Percentiles rank a stretch among this genome's conserved stretches.
Evolutionary conservation across 1,140 invertebrate species (phyloP).

Genomic region (Manduca sexta): DNA sequence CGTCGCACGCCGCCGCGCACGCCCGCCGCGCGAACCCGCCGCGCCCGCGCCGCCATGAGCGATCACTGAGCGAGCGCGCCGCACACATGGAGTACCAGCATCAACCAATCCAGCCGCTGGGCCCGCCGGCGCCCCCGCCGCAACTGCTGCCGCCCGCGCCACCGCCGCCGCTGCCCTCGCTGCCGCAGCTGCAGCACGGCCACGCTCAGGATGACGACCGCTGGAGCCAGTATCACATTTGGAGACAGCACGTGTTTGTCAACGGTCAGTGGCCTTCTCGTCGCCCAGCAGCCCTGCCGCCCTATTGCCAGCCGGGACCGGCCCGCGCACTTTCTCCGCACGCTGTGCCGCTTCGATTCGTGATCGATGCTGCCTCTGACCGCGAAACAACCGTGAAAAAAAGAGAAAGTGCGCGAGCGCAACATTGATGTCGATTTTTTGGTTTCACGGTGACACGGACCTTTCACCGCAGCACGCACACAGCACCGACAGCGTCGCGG

Average conservation of each 20-base stretch:
- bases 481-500: neutral
- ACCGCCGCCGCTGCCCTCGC: conserved; percentile 54
- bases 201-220: conserved; percentile 71
- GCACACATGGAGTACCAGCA: conserved; percentile 56
- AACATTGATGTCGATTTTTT: conserved; percentile 12
- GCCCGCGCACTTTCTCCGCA: conserved; percentile 41
- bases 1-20: conserved; percentile 37
- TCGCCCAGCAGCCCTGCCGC: neutral
- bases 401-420: conserved; percentile 50
- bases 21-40: conserved; percentile 36
- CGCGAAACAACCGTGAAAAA: conserved; percentile 29
- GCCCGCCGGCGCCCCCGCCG: conserved; percentile 50
- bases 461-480: neutral
- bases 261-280: conserved; percentile 68
- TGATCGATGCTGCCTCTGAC: conserved; percentile 16
- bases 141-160: conserved; percentile 47
- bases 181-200: conserved; percentile 58
- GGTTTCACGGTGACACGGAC: neutral
- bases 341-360: conserved; percentile 5
- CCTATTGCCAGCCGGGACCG: conserved; percentile 20
- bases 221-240: conserved; percentile 75
- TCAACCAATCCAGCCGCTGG: conserved; percentile 47
- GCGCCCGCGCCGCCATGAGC: conserved; percentile 54
- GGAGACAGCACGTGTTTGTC: conserved; percentile 77
- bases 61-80: conserved; percentile 40